Evolutionary conservation across 2,113 vertebrate species (phyloP).

Genomic region (Jacana jacana): DNA sequence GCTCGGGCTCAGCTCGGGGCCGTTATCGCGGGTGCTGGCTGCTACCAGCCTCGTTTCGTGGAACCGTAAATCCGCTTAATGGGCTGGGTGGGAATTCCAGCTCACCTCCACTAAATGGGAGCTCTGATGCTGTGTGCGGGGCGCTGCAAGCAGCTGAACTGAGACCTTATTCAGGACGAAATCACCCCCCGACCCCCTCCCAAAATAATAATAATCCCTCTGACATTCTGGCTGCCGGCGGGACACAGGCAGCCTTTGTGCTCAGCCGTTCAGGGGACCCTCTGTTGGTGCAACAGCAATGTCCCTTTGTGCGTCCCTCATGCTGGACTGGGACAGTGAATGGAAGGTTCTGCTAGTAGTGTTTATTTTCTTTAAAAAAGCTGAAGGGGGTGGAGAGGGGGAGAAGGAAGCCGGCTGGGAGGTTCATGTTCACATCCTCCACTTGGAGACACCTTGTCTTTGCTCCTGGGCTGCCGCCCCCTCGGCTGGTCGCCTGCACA

Average conservation of each 20-base stretch:
- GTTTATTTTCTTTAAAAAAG: constrained; percentile 58
- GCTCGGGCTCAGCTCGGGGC: background rate
- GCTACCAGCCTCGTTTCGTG: background rate
- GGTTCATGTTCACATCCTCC: constrained; percentile 48
- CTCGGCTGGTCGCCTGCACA: constrained; percentile 26
- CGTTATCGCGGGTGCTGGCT: background rate
- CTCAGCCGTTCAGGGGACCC: background rate
- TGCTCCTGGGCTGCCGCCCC: background rate
- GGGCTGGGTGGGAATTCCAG: constrained; percentile 41
- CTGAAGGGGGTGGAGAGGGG: constrained; percentile 27
- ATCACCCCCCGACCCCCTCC: constrained; percentile 40
- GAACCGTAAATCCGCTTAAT: constrained; percentile 28
- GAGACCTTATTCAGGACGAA: constrained; percentile 57
- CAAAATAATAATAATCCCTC: constrained; percentile 55
- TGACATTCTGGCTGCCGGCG: constrained; percentile 5
- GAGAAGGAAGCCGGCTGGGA: constrained; percentile 60
- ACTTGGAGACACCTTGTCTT: constrained; percentile 64
- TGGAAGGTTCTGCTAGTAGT: constrained; percentile 7
- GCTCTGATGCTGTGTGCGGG: background rate
- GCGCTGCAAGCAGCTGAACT: constrained; percentile 31
- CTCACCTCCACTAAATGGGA: background rate
- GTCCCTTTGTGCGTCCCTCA: constrained; percentile 46
- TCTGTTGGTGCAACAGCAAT: constrained; percentile 15
- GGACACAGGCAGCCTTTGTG: constrained; percentile 62
- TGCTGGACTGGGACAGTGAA: background rate